Evolutionary conservation across 2,797 vertebrate genomes (phyloP).

Genomic region (Dicrostonyx torquatus): DNA sequence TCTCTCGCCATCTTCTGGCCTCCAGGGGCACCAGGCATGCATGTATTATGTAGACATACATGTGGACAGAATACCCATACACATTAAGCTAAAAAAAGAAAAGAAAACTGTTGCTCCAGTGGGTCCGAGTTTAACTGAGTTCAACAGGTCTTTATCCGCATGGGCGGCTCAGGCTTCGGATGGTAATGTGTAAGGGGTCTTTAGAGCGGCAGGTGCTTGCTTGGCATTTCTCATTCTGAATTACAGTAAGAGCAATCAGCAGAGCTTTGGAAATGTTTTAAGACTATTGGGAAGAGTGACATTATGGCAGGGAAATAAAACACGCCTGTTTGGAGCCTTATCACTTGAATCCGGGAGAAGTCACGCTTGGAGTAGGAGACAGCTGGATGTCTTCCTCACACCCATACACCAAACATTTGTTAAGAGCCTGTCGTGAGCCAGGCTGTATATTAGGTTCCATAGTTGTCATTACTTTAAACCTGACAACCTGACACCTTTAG

Average conservation of each 20-base stretch:
- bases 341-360: slow-evolving; percentile 6
- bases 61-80: background rate
- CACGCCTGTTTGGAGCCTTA: slow-evolving; percentile 1
- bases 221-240: background rate
- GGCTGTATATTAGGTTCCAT: background rate
- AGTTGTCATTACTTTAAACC: background rate
- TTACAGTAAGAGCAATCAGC: background rate
- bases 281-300: slow-evolving; percentile 29
- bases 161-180: background rate
- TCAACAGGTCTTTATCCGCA: background rate
- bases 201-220: slow-evolving; percentile 20
- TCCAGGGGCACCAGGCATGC: background rate
- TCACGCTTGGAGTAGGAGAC: background rate
- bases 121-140: background rate
- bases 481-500: background rate
- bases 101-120: background rate
- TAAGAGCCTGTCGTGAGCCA: background rate
- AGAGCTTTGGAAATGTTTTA: background rate
- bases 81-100: background rate
- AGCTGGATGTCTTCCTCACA: background rate
- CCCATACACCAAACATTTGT: background rate
- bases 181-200: background rate
- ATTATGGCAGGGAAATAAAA: background rate
- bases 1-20: background rate
- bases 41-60: background rate